phyloP scores from a whole-genome alignment of 2,113 vertebrate species.

The Picathartes gymnocephalus region DNA sequence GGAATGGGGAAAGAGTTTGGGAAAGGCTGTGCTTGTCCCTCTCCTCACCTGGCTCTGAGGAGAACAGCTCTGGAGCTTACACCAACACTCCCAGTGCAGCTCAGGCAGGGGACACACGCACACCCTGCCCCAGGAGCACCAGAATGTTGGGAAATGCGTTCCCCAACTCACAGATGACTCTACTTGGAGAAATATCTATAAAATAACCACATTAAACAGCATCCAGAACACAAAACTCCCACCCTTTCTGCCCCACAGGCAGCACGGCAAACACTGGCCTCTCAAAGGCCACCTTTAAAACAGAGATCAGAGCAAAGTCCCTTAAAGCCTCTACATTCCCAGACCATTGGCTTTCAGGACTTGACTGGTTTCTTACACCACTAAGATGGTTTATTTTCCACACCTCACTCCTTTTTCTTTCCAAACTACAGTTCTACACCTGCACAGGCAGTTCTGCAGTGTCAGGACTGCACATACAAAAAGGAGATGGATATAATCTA shows the following conservation, averaged over 20 bases:
- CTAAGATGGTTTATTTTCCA: neutral
- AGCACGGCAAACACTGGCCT: neutral
- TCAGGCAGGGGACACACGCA: rapidly evolving
- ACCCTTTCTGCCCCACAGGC: neutral
- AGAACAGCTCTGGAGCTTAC: neutral
- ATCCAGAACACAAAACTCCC: neutral
- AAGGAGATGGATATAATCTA: neutral
- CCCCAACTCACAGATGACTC: neutral
- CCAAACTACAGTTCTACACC: neutral
- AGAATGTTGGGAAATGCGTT: neutral
- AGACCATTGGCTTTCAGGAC: neutral
- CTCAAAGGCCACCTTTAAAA: neutral
- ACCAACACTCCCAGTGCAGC: neutral
- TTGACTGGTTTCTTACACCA: neutral
- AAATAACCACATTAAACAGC: neutral
- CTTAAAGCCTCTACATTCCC: neutral
- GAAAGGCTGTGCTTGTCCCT: neutral
- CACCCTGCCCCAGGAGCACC: rapidly evolving
- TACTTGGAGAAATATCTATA: neutral
- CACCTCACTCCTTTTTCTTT: slow-evolving; percentile 3
- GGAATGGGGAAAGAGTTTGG: neutral
- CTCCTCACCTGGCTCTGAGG: neutral
- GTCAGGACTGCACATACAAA: neutral
- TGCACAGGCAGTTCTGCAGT: neutral
- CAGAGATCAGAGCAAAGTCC: neutral